Percentiles rank a stretch among this genome's conserved stretches.
phyloP scores from a whole-genome alignment of 2,113 vertebrate genomes.

The Perca fluviatilis region DNA sequence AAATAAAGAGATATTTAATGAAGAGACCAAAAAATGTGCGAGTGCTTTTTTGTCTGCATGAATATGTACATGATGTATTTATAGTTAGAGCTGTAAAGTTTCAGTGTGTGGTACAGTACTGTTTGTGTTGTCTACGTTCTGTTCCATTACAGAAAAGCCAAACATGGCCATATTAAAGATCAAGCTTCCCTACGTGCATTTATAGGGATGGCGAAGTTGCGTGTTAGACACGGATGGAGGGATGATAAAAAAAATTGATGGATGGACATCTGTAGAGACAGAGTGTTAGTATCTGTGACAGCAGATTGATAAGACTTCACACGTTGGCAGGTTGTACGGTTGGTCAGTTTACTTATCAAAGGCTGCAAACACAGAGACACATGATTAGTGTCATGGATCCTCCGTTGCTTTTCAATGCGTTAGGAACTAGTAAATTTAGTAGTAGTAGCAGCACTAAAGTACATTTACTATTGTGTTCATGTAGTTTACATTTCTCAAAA shows the following conservation, averaged over 20 bases:
- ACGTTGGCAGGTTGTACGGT: not conserved
- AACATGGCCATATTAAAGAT: slow-evolving; percentile 4
- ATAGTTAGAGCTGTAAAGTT: not conserved
- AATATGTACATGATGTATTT: not conserved
- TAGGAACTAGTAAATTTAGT: not conserved
- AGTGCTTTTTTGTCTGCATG: not conserved
- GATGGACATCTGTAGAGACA: slow-evolving; percentile 50
- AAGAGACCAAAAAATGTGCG: not conserved
- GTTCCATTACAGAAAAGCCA: not conserved
- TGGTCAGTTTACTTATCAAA: slow-evolving; percentile 4
- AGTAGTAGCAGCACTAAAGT: not conserved
- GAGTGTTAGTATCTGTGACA: slow-evolving; percentile 32
- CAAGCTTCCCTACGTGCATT: slow-evolving; percentile 1
- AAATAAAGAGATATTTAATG: slow-evolving; percentile 10
- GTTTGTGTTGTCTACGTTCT: not conserved
- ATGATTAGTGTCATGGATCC: not conserved
- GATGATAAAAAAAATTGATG: slow-evolving; percentile 24
- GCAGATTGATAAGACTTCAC: slow-evolving; percentile 38
- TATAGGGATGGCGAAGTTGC: not conserved
- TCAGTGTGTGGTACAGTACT: not conserved
- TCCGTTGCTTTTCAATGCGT: too few species aligned
- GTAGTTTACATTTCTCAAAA: not conserved
- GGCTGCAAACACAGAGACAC: not conserved
- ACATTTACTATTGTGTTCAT: not conserved
- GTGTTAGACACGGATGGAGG: slow-evolving; percentile 44